Conservation (phyloP, 2,888 invertebrate genomes). For the Brachyptera putata region DNA sequence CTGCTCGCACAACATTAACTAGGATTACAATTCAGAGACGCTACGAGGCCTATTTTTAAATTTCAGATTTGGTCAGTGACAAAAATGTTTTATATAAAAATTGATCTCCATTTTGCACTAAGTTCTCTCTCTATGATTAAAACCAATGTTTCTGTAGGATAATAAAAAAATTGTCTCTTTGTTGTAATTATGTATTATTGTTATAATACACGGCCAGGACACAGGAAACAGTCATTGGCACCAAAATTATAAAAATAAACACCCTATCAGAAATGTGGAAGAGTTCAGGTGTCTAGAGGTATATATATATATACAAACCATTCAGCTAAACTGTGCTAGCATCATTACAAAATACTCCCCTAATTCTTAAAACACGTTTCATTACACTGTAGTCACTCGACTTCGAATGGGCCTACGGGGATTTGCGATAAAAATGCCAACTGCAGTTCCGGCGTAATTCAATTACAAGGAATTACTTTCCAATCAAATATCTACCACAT, state of each 20-base stretch:
- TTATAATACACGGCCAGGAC: constrained; percentile 5
- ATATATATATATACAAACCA: background rate
- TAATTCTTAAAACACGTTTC: background rate
- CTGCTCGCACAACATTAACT: constrained; percentile 5
- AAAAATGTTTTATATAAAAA: constrained; percentile 8
- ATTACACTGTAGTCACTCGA: background rate
- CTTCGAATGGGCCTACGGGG: background rate
- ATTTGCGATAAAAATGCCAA: background rate
- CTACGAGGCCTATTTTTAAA: background rate
- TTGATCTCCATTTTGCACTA: background rate
- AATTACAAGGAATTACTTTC: too few species aligned
- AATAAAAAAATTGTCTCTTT: too few species aligned
- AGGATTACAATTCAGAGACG: background rate
- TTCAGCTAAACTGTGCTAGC: background rate
- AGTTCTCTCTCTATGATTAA: background rate
- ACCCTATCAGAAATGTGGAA: background rate
- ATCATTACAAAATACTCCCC: background rate
- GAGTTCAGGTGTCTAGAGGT: background rate
- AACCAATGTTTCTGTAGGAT: background rate
- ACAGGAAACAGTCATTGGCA: background rate
- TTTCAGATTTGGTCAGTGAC: constrained; percentile 10
- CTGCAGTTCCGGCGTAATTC: too few species aligned
- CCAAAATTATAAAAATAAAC: constrained; percentile 16
- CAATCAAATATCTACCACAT: too few species aligned
- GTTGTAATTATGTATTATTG: background rate